phyloP scores from a whole-genome alignment of 2,888 invertebrate species.

The Pandemis cinnamomeana region DNA sequence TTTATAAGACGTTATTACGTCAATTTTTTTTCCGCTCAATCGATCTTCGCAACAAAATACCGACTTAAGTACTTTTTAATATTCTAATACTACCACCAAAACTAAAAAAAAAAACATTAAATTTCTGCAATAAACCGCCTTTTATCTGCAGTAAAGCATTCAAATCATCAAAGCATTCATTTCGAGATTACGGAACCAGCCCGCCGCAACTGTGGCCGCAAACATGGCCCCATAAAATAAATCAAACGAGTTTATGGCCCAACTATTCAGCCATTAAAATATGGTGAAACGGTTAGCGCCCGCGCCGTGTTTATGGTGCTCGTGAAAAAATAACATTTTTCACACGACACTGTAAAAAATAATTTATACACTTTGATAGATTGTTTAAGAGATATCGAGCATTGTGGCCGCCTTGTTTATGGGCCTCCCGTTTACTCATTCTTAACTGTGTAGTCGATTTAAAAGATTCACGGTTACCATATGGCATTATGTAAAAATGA shows the following conservation, averaged over 20 bases:
- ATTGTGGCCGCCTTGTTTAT: slow-evolving; percentile 16
- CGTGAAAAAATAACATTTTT: slow-evolving; percentile 53
- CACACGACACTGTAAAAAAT: slow-evolving; percentile 24
- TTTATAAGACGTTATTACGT: no score
- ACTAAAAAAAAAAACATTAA: no score
- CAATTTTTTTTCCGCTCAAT: no score
- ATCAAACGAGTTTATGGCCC: slow-evolving; percentile 79
- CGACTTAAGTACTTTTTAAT: no score
- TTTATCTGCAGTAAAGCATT: no score
- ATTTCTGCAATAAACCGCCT: no score
- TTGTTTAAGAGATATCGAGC: slow-evolving; percentile 16
- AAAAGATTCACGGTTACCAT: no score
- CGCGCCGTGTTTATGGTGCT: slow-evolving; percentile 44
- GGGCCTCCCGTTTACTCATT: background rate
- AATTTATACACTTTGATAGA: slow-evolving; percentile 26
- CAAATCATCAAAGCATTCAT: background rate
- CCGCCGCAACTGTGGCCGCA: slow-evolving; percentile 55
- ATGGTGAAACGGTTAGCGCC: slow-evolving; percentile 75
- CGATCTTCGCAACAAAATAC: no score
- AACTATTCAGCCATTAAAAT: slow-evolving; percentile 80
- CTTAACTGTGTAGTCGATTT: background rate
- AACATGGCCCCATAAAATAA: slow-evolving; percentile 74
- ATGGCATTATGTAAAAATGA: no score
- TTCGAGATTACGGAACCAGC: no score
- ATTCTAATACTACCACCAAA: no score